Conservation (phyloP, 2,113 vertebrate genomes). For the Erpornis zantholeuca region DNA sequence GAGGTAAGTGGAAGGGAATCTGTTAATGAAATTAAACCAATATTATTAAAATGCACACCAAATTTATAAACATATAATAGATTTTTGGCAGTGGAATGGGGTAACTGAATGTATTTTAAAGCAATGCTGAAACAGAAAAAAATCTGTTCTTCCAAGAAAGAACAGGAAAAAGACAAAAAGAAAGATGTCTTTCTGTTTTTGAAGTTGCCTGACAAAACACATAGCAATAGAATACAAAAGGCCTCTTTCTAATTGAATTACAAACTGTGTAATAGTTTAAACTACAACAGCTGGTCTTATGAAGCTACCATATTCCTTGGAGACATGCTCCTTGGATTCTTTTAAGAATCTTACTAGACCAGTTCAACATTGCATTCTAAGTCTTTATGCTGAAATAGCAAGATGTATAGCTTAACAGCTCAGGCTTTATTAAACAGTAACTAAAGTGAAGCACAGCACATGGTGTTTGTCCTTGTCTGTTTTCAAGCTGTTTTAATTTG, state of each 20-base stretch:
- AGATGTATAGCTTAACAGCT: background rate
- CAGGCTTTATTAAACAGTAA: slow-evolving; percentile 1
- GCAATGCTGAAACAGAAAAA: background rate
- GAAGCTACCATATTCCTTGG: slow-evolving; percentile 67
- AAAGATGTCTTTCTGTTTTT: slow-evolving; percentile 3
- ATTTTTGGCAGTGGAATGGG: background rate
- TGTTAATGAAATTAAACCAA: slow-evolving; percentile 11
- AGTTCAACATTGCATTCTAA: slow-evolving; percentile 14
- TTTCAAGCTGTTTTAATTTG: background rate
- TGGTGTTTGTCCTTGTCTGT: background rate
- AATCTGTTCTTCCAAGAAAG: slow-evolving; percentile 11
- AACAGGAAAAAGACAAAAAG: background rate
- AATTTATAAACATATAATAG: background rate
- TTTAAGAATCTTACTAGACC: slow-evolving; percentile 2
- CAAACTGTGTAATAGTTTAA: slow-evolving; percentile 70
- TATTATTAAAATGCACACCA: background rate
- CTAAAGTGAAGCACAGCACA: background rate
- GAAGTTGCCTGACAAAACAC: slow-evolving; percentile 41
- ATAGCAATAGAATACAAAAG: slow-evolving; percentile 35
- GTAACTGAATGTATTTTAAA: slow-evolving; percentile 5
- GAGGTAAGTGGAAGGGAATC: background rate
- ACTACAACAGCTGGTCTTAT: slow-evolving; percentile 66
- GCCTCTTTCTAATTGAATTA: slow-evolving; percentile 67
- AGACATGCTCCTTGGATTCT: slow-evolving; percentile 32
- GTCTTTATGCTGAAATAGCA: background rate